These are phyloP conservation scores for Pecten maximus DNA, from an alignment of 2,888 invertebrate species.

Conservation along the genomic window DNA sequence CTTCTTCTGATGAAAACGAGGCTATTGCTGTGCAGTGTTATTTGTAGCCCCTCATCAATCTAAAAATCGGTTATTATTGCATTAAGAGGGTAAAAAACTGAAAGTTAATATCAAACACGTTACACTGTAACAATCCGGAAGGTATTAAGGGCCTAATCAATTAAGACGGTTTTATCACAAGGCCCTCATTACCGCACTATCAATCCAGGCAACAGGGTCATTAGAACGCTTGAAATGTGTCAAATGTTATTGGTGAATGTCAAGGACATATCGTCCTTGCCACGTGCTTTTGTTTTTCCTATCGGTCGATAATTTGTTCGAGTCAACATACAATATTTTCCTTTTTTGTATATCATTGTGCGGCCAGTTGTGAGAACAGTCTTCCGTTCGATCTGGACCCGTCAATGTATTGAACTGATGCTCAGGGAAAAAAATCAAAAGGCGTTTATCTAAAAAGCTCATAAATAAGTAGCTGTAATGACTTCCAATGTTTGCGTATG, in stretches of 20 bases:
- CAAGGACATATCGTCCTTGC: neutral
- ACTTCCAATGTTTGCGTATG: too few relatives aligned
- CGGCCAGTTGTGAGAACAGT: too few relatives aligned
- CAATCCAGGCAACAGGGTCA: neutral
- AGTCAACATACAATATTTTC: too few relatives aligned
- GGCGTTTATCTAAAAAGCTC: too few relatives aligned
- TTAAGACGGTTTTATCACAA: neutral
- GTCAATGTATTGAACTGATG: too few relatives aligned
- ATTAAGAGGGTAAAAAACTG: neutral
- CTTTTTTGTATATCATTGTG: too few relatives aligned
- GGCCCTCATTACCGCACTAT: neutral
- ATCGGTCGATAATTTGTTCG: neutral
- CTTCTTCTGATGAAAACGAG: neutral
- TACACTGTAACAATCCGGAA: neutral
- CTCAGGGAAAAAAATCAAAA: too few relatives aligned
- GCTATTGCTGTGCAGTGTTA: neutral
- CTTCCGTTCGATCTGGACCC: too few relatives aligned
- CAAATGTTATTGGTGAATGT: neutral
- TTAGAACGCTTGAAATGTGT: neutral
- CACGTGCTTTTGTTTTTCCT: neutral
- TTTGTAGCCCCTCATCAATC: constrained; percentile 1
- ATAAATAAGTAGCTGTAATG: too few relatives aligned
- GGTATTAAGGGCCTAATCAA: neutral
- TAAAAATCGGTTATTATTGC: neutral
- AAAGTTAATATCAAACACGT: neutral